Evolutionary conservation across 2,113 vertebrate species (phyloP).

Genomic region (Protobothrops flavoviridis): DNA sequence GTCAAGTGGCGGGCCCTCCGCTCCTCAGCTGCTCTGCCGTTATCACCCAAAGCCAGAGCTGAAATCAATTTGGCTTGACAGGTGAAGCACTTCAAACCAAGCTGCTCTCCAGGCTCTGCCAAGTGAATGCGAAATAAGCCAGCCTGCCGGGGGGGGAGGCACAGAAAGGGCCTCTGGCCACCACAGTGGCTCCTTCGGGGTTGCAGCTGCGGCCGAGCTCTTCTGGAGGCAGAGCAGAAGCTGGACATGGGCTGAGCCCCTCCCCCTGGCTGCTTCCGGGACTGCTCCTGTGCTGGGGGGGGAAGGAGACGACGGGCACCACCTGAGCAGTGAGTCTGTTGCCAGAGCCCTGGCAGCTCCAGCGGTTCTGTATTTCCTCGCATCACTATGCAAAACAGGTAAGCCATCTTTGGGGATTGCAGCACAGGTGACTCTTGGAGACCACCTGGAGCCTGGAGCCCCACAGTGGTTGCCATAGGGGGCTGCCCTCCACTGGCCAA

Average conservation of each 20-base stretch:
- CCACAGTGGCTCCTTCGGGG: neutral
- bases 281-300: neutral
- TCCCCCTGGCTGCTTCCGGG: neutral
- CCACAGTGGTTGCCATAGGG: neutral
- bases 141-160: neutral
- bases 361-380: neutral
- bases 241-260: neutral
- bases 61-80: conserved; percentile 54
- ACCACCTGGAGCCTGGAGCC: neutral
- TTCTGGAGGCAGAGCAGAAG: neutral
- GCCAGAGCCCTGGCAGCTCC: neutral
- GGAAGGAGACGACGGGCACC: neutral
- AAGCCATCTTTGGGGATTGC: neutral
- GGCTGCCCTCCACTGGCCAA: neutral
- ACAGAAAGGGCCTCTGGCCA: neutral
- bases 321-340: neutral
- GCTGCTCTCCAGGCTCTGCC: conserved; percentile 5
- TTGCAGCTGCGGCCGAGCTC: no score
- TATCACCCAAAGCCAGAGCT: conserved; percentile 42
- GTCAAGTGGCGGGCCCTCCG: conserved; percentile 43
- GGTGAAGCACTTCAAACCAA: conserved; percentile 35
- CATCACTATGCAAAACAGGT: neutral
- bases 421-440: neutral
- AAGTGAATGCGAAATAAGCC: neutral
- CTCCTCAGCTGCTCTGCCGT: conserved; percentile 9